Evolutionary conservation across 1,140 invertebrate genomes (phyloP), one percentile per base, ranked within the genome.

Genomic region (Scaptomyza montana): DNA sequence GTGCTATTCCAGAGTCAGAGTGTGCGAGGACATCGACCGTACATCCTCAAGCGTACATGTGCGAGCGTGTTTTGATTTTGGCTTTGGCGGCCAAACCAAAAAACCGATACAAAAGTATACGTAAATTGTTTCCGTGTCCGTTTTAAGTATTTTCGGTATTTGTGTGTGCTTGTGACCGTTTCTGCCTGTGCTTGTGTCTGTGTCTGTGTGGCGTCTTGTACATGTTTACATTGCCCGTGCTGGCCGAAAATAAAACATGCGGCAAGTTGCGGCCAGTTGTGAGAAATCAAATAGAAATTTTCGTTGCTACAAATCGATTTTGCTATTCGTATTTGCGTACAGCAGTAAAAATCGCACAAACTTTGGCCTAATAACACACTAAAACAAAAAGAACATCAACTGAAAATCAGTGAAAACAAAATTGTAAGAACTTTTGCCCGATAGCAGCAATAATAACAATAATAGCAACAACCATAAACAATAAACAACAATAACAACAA

Each of bases 301-400:
- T 65, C 65, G 55, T 67, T 81, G 51, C 43, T 69, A 87, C 78
- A 86, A 87, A 86, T 86, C 82, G 82, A 87, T 86, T 86, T 76
- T 53, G 71, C 69, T 65, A 47, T 33, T 69, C 65, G 51, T 76
- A 54, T 60, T 70, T 39, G 69, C 55, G 64, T 60, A 54, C 50
- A 68, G 69, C 53, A 60, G 77, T 84, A 89, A 82, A 87, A 89
- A 82, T 89, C 74, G 72, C 71, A 25, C 54, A 50, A 75, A 65
- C 63, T 64, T 63, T 43, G 47, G 51, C 55, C 64, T 80, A 89
- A 89, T 89, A 69, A 89, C 73, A 89, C 77, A 89, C 89, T 89
- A 89, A 87, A 87, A 39, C 10, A 39, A 61, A 30, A 12, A 53
- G 28, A 57, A 36, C 8, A 36, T 41, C 39, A 65, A 54, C 41